A percentile compares a stretch with the other conserved stretches of the same genome.
Evolutionary conservation across 2,797 vertebrate species (phyloP).

Genomic region (Capromys pilorides): DNA sequence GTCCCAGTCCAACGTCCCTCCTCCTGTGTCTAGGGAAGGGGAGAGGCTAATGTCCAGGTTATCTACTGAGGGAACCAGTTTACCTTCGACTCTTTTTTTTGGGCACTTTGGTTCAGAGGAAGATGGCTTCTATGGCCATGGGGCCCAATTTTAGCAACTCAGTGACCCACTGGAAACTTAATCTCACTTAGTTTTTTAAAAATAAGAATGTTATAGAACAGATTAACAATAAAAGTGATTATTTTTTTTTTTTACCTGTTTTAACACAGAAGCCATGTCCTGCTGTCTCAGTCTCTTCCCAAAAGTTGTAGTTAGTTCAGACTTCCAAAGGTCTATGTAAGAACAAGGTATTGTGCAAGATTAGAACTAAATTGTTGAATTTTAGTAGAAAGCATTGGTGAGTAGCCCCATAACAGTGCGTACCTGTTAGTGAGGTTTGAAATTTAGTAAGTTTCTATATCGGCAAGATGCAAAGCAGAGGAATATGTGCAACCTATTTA

Average conservation of each 20-base stretch:
- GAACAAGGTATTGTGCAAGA: slow-evolving; percentile 23
- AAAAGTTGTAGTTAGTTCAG: not conserved
- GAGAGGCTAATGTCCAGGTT: not conserved
- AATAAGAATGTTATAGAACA: slow-evolving; percentile 28
- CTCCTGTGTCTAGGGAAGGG: not conserved
- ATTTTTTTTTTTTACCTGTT: not conserved
- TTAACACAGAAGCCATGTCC: slow-evolving; percentile 11
- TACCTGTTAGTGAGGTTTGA: not conserved
- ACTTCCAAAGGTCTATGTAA: slow-evolving; percentile 35
- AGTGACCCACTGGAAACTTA: not conserved
- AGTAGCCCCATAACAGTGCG: not conserved
- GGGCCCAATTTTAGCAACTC: slow-evolving; percentile 36
- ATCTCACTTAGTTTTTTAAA: not conserved
- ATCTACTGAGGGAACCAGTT: not conserved
- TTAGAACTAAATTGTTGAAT: not conserved
- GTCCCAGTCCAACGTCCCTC: not conserved
- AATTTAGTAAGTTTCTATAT: slow-evolving; percentile 24
- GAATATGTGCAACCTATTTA: not conserved
- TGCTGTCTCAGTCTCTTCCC: slow-evolving; percentile 4
- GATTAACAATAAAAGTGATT: not conserved
- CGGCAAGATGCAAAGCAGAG: not conserved
- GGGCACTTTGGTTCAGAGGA: not conserved
- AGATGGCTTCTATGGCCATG: not conserved
- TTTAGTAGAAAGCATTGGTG: not conserved
- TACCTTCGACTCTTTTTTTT: not conserved